These are phyloP conservation scores for Diplazon laetatorius DNA, from an alignment of 2,888 invertebrate species.

Conservation along the genomic window DNA sequence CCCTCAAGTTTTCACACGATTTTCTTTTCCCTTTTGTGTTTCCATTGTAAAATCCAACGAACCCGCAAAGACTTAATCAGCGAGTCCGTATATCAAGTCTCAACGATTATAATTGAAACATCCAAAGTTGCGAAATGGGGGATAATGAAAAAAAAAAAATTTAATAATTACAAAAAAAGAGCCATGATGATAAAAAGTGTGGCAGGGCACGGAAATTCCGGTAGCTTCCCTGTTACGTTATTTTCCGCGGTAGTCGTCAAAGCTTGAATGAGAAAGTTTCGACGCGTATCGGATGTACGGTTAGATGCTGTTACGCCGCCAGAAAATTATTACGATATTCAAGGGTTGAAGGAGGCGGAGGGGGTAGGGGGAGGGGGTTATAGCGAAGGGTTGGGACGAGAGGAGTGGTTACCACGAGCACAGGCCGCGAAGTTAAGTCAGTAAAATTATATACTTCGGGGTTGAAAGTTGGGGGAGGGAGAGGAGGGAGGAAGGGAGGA, in stretches of 20 bases:
- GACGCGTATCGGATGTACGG: constrained; percentile 51
- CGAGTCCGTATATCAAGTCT: not conserved
- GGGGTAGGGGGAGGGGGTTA: not conserved
- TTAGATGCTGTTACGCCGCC: constrained; percentile 39
- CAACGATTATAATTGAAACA: constrained; percentile 33
- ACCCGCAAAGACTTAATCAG: not conserved
- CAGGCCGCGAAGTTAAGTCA: no score
- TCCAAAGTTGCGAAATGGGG: constrained; percentile 31
- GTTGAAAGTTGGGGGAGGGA: constrained; percentile 47
- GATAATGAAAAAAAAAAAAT: constrained; percentile 15
- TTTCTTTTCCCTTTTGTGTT: no score
- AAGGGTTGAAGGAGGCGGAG: constrained; percentile 11
- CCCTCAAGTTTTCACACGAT: no score
- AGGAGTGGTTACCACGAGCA: no score
- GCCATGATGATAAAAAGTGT: constrained; percentile 33
- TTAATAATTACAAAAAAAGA: no score
- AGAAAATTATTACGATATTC: constrained; percentile 57
- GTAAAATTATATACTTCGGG: constrained; percentile 55
- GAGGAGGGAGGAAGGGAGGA: no score
- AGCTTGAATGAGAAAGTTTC: constrained; percentile 54
- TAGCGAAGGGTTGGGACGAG: no score
- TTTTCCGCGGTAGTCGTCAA: constrained; percentile 4
- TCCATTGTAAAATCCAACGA: not conserved
- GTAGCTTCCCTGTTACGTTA: constrained; percentile 16
- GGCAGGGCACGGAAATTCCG: constrained; percentile 23